Base-by-base conservation (phyloP, 2,888 invertebrate species). In the Athetis lepigone region DNA sequence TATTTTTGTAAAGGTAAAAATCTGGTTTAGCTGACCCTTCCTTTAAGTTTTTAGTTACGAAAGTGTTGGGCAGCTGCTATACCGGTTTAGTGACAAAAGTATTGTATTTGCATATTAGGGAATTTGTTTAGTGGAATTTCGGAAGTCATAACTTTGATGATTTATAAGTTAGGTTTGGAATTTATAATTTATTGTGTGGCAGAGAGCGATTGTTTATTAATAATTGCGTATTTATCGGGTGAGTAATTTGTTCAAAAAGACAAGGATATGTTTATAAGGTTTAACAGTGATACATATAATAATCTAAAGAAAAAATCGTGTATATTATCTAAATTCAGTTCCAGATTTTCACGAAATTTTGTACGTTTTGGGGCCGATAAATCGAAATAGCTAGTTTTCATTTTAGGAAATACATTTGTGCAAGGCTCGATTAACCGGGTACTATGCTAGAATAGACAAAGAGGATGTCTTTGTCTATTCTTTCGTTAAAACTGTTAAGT, bases 1-100 rank as follows among this genome's bases (percentile, higher is more conserved):
- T 83, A 90, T 92, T 92, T 91, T 92, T 88, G 88, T 88, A 88
- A 90, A 89, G 87, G 88, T 87, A 92, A 92, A 92, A 95, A 93
- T 94, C 94, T 91, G 92, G 93, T 94, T 93, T 76, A 75, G 77
- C 88, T 94, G 94, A 94, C 94, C 94, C 94, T 93, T 93, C 87
- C 92, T 92, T 93, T 85, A 87, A 88, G 88, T 90, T 89, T 90
- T 87, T 83, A 84, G 84, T 85, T 88, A 84, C 80, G 11, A 68
- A 79, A 73, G 59, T 68, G 45, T 74, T 70, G 80, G 82, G 87
- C 94, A 93, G 94, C 94, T 94, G 94, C 88, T 54, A 70, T 81
- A 88, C 88, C 85, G 85, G 88, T 88, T 90, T 74, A 55, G 77
- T 76, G 77, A 87, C 86, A 88, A 88, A 77, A 67, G 65, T 63